A percentile compares a stretch with the other conserved stretches of the same genome.
Conservation (phyloP, 1,140 invertebrate genomes). For the Lysiphlebus fabarum region DNA sequence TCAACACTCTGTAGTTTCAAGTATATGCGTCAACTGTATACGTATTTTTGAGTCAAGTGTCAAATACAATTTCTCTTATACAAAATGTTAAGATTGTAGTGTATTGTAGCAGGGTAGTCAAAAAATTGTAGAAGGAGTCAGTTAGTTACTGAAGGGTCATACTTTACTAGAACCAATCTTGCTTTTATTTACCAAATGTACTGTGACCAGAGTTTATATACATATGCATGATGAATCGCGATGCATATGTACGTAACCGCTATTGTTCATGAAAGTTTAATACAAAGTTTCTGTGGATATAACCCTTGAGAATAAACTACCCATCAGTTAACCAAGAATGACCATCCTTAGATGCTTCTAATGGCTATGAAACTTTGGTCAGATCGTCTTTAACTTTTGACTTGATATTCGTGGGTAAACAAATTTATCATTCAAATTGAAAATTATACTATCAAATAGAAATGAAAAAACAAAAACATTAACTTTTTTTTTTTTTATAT, state of each 20-base stretch:
- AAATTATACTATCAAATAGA: no score
- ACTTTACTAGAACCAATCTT: background rate
- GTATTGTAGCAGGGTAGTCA: no score
- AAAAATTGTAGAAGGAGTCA: no score
- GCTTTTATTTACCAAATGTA: background rate
- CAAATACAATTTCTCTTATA: no score
- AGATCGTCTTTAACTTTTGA: slow-evolving; percentile 11
- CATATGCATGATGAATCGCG: slow-evolving; percentile 24
- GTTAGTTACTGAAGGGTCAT: no score
- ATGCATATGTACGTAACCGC: slow-evolving; percentile 5
- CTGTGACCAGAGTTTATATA: slow-evolving; percentile 12
- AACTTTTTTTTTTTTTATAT: no score
- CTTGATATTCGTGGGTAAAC: slow-evolving; percentile 5
- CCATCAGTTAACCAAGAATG: slow-evolving; percentile 25
- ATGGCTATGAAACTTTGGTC: slow-evolving; percentile 22
- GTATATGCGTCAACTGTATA: no score
- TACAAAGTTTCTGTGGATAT: slow-evolving; percentile 23
- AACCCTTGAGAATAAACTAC: slow-evolving; percentile 5
- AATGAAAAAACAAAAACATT: no score
- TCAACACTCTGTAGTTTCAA: no score
- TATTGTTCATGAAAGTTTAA: no score
- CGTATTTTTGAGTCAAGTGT: slow-evolving; percentile 10
- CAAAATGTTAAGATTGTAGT: no score
- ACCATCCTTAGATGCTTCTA: slow-evolving; percentile 32
- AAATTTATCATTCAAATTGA: no score